Evolutionary conservation across 2,888 invertebrate genomes (phyloP), one percentile per base, ranked within the genome.

Genomic region (Seira musarum): DNA sequence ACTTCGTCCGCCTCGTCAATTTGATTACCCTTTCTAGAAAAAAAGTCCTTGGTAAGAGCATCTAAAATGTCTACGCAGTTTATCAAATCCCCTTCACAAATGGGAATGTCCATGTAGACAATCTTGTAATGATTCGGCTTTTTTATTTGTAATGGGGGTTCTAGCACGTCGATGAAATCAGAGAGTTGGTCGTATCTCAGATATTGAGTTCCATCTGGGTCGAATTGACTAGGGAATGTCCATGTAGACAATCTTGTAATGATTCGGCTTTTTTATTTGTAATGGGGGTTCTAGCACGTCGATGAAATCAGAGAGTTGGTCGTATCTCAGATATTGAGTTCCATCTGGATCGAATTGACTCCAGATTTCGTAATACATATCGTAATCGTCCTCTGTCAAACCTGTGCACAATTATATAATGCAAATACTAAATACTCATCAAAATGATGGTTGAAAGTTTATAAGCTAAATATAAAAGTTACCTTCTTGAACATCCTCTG

Each of bases 61-160:
- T 99, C 98, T 89, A 99, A 92, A 88, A 99, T 98, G 91, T 99
- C 98, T 89, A 98, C 97, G 91, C 98, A 99, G 92, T 96, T 97
- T 93, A 98, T 96, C 24, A 46, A 17, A 17, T 78, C 77, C 64
- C 84, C 95, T 90, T 97, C 96, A 91, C 98, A 99, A 89, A 99
- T 98, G 87, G 98, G 96, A 89, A 99, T 98, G 90, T 98, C 97
- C 96, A 99, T 96, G 88, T 96, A 96, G 89, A 98, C 96, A 89
- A 99, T 96, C 92, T 98, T 97, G 92, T 97, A 98, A 91, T 98
- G 97, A 67, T 85, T 85, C 87, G 98, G 98, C 90, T 97, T 97
- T 90, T 97, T 97, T 88, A 99, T 97, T 91, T 97, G 97, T 87
- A 99, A 91, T 86, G 98, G 99, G 85, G 97, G 96, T 89, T 99